Evolutionary conservation across 2,888 invertebrate species (phyloP).

Genomic region (Hedya salicella): DNA sequence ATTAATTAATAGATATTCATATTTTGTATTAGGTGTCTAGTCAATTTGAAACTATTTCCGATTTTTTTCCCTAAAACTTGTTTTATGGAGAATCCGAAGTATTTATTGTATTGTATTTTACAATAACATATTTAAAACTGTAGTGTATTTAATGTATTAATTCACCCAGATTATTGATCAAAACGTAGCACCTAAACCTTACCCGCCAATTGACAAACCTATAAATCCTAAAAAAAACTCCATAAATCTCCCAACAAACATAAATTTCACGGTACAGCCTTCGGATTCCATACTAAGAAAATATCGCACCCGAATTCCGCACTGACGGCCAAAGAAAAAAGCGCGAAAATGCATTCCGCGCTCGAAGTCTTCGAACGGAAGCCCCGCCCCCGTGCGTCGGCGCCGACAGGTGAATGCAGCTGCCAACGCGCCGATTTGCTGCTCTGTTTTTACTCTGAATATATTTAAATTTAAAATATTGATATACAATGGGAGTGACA

Average conservation of each 20-base stretch:
- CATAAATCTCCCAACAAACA: constrained; percentile 73
- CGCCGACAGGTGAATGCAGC: constrained; percentile 82
- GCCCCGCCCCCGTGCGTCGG: constrained; percentile 78
- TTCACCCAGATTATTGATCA: not conserved
- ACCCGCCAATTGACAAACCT: constrained; percentile 52
- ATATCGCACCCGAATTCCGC: constrained; percentile 84
- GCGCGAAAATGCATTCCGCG: constrained; percentile 71
- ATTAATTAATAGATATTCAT: too few relatives aligned
- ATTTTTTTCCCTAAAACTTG: too few relatives aligned
- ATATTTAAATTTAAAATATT: constrained; percentile 71
- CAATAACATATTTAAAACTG: too few relatives aligned
- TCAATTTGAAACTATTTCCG: too few relatives aligned
- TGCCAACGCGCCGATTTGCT: constrained; percentile 70
- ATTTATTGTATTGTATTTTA: too few relatives aligned
- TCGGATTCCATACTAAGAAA: constrained; percentile 79
- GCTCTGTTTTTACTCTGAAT: constrained; percentile 72
- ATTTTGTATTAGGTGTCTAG: too few relatives aligned
- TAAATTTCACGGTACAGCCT: constrained; percentile 78
- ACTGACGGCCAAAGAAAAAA: constrained; percentile 77
- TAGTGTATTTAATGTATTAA: not conserved
- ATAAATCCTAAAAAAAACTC: constrained; percentile 67
- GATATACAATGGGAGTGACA: constrained; percentile 78
- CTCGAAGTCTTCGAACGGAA: constrained; percentile 51
- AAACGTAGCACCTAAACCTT: constrained; percentile 1
- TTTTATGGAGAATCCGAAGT: too few relatives aligned